phyloP scores from a whole-genome alignment of 2,113 vertebrate genomes.

The Sylvilagus bachmani region DNA sequence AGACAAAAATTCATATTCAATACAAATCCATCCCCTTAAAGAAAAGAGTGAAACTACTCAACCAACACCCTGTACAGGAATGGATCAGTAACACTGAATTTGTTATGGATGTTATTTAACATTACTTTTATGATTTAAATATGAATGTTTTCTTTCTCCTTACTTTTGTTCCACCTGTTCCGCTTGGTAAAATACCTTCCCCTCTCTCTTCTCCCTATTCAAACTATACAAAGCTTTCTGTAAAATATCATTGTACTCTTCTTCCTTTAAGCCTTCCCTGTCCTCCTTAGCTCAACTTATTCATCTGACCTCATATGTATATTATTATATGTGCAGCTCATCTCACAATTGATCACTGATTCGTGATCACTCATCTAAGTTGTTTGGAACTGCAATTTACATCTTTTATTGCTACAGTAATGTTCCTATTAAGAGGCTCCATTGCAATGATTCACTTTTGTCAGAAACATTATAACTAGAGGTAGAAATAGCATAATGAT shows the following conservation, averaged over 20 bases:
- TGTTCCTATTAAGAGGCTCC: conserved; percentile 64
- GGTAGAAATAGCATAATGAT: conserved; percentile 73
- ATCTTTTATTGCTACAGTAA: conserved; percentile 74
- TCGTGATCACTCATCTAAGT: conserved; percentile 52
- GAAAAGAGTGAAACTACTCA: not conserved
- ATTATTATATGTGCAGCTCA: conserved; percentile 54
- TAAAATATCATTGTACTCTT: conserved; percentile 18
- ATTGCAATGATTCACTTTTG: conserved; percentile 71
- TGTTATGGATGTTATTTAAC: not conserved
- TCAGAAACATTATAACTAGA: conserved; percentile 61
- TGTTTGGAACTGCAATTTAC: conserved; percentile 68
- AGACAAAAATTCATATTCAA: not conserved
- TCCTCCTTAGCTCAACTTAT: conserved; percentile 45
- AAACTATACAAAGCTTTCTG: not conserved
- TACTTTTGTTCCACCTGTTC: not conserved
- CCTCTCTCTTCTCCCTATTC: not conserved
- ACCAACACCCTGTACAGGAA: fast-evolving
- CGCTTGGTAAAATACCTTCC: not conserved
- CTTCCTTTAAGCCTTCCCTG: not conserved
- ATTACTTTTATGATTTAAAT: not conserved
- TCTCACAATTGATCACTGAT: conserved; percentile 52
- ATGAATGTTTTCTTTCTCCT: not conserved
- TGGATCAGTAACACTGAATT: not conserved
- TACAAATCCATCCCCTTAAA: not conserved
- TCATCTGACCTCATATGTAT: conserved; percentile 49